Evolutionary conservation across 2,797 vertebrate species (phyloP).

Genomic region (Rhinella marina): DNA sequence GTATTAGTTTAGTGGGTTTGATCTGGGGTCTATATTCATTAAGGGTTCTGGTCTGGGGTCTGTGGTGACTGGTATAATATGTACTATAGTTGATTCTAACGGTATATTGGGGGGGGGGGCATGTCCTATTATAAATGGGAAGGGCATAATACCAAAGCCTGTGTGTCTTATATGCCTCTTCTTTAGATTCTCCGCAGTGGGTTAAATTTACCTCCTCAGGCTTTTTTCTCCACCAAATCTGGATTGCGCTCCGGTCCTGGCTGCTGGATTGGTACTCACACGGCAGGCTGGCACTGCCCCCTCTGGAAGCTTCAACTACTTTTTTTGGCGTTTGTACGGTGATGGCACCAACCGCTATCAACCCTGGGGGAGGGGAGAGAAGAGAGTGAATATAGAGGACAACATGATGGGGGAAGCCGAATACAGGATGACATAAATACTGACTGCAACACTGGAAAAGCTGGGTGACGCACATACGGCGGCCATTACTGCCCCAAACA

Average conservation of each 20-base stretch:
- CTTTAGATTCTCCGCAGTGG: not conserved
- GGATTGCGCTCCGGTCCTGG: rapidly evolving
- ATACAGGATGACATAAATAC: not conserved
- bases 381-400: not conserved
- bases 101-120: no score
- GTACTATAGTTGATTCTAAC: no score
- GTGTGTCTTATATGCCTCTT: no score
- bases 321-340: constrained; percentile 63
- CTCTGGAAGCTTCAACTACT: constrained; percentile 64
- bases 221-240: constrained; percentile 66
- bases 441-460: not conserved
- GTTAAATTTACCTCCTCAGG: constrained; percentile 60
- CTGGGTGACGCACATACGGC: not conserved
- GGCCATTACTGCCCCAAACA: no score
- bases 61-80: no score
- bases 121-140: no score
- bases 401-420: no score
- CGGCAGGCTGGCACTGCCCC: constrained; percentile 58
- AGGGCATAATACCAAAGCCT: no score
- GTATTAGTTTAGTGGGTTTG: no score
- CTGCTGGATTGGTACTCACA: constrained; percentile 64
- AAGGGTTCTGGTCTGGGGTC: no score
- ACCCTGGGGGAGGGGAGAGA: constrained; percentile 65
- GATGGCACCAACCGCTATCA: constrained; percentile 64
- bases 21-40: no score